A percentile compares a stretch with the other conserved stretches of the same genome.
Conservation (phyloP, 2,113 vertebrate genomes). For the Sigmodon hispidus region DNA sequence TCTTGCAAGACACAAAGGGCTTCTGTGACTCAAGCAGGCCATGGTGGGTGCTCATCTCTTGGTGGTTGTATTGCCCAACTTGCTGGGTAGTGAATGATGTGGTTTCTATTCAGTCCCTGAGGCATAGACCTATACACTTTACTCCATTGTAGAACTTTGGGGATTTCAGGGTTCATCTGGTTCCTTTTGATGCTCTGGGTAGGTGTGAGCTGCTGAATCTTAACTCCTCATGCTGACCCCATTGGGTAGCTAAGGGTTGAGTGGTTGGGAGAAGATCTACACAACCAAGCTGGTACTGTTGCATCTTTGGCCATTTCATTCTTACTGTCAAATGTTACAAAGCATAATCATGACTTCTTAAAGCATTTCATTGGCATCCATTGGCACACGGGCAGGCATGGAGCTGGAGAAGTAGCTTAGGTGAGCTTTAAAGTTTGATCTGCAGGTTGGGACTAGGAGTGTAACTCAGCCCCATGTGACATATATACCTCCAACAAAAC, state of each 20-base stretch:
- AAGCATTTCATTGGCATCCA: background rate
- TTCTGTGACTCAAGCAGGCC: constrained; percentile 64
- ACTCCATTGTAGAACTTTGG: background rate
- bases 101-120: background rate
- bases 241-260: background rate
- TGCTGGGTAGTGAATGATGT: background rate
- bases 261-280: background rate
- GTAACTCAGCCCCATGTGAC: background rate
- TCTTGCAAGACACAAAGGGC: constrained; percentile 68
- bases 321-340: background rate
- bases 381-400: background rate
- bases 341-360: too few species aligned
- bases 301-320: background rate
- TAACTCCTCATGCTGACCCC: background rate
- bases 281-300: background rate
- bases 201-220: background rate
- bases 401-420: background rate
- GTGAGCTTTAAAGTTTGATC: background rate
- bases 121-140: background rate
- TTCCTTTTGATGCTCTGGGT: background rate
- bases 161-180: background rate
- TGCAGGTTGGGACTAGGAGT: background rate
- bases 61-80: background rate
- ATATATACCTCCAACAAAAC: background rate
- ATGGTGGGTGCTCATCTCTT: background rate